Evolutionary conservation across 1,140 invertebrate genomes (phyloP), one percentile per base, ranked within the genome.

Genomic region (Aphelenchoides fujianensis): DNA sequence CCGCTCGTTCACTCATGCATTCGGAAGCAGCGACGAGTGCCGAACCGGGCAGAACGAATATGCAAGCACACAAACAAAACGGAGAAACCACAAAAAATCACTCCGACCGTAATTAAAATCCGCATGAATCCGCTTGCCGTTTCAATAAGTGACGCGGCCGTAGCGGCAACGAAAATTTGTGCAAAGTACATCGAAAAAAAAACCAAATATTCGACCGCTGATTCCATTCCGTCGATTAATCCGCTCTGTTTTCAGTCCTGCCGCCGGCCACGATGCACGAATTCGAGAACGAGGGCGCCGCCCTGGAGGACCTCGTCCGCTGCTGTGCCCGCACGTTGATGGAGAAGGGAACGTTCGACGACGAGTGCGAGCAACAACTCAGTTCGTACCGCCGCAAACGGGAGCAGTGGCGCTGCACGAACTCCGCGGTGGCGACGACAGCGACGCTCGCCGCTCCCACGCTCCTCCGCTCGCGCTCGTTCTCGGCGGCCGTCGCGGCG

Each of bases 311-410:
- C 31, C 30, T 76, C n/a, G 57, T 81, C 27, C 77, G 73, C 1
- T 37, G 36, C 16, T 28, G 74, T 23, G 28, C 78, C 9, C 37
- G 63, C 19, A 76, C 77, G 9, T 48, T 76, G 37, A 61, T 37
- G 34, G 71, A 76, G n/a, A 81, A 66, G 35, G 75, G 75, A 23
- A 74, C 64, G 9, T 81, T 76, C n/a, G 78, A 76, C 61, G 68
- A 36, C 1, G 55, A 66, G 1, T 62, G 69, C 30, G 75, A 76
- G n/a, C 19, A 32, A 3, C 52, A 53, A 37, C 27, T 76, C n/a
- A 31, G n/a, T 5, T 57, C 52, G 2, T 76, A 79, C 67, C 79
- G 78, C n/a, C 61, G 34, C 12, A 68, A 69, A 53, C 28, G 19
- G 57, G 72, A 67, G 30, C 57, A 74, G n/a, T 74, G 69, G 64